Conservation (phyloP, 2,797 vertebrate species). For the Petrocephalus schoutedeni region DNA sequence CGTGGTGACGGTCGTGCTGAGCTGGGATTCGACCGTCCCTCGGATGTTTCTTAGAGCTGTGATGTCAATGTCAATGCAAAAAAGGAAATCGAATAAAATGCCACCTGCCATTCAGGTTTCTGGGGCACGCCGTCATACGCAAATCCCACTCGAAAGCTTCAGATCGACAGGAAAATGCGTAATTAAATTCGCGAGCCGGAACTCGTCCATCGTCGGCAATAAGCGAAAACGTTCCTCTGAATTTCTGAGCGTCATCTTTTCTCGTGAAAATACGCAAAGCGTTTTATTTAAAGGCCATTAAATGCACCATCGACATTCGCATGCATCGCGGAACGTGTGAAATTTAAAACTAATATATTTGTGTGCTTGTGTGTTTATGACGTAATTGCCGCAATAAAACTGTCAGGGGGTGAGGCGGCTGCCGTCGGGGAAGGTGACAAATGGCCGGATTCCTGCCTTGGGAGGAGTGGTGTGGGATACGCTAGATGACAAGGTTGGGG, state of each 20-base stretch:
- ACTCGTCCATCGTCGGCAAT: not conserved
- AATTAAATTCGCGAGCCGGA: not conserved
- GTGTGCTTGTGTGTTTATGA: constrained; percentile 16
- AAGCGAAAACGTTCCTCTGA: too few species aligned
- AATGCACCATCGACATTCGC: not conserved
- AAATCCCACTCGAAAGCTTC: not conserved
- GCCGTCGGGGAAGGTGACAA: constrained; percentile 38
- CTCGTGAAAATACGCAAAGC: not conserved
- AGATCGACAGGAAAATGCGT: not conserved
- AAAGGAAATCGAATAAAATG: not conserved
- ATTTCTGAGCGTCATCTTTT: not conserved
- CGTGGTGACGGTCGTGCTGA: too few species aligned
- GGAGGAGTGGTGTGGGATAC: constrained; percentile 41
- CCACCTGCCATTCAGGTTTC: not conserved
- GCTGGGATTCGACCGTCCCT: too few species aligned
- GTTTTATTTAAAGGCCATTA: not conserved
- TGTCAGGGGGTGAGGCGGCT: not conserved
- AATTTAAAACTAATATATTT: not conserved
- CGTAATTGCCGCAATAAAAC: not conserved
- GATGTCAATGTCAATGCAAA: not conserved
- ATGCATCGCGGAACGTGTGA: not conserved
- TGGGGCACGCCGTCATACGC: not conserved
- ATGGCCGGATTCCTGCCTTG: constrained; percentile 27
- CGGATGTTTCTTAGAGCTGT: too few species aligned
- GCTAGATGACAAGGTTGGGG: constrained; percentile 50